Evolutionary conservation across 2,797 vertebrate species (phyloP).

Genomic region (Enteromius paludinosus): DNA sequence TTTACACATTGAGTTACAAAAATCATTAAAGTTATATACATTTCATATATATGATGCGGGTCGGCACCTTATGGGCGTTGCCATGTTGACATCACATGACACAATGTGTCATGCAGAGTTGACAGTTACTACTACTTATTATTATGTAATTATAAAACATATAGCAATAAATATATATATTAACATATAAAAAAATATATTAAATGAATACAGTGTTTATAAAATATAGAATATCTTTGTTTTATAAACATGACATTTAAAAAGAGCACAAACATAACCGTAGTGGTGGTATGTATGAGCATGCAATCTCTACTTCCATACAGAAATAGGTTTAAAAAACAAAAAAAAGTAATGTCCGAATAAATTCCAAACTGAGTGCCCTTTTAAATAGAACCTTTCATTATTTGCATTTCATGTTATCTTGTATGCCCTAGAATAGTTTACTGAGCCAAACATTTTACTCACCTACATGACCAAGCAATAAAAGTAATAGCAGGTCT

Average conservation of each 20-base stretch:
- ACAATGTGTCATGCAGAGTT: background rate
- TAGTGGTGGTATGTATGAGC: background rate
- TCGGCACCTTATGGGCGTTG: background rate
- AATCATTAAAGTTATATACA: background rate
- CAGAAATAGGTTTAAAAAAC: no score
- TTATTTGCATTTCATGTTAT: background rate
- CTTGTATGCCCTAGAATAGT: conserved; percentile 13
- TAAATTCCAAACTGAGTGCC: background rate
- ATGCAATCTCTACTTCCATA: background rate
- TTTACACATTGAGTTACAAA: background rate
- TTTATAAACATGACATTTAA: background rate
- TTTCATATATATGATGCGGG: background rate
- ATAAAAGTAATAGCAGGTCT: conserved; percentile 5
- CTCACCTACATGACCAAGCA: background rate
- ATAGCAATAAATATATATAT: background rate
- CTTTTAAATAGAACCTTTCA: background rate
- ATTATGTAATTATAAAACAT: background rate
- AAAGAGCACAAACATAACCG: background rate
- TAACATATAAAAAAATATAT: background rate
- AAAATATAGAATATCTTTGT: background rate
- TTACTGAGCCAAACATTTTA: background rate
- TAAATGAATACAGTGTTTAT: background rate
- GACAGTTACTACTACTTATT: background rate
- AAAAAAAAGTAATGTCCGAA: background rate
- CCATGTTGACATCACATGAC: background rate